Base-by-base conservation (phyloP, 2,888 invertebrate genomes). In the Keiferia lycopersicella region DNA sequence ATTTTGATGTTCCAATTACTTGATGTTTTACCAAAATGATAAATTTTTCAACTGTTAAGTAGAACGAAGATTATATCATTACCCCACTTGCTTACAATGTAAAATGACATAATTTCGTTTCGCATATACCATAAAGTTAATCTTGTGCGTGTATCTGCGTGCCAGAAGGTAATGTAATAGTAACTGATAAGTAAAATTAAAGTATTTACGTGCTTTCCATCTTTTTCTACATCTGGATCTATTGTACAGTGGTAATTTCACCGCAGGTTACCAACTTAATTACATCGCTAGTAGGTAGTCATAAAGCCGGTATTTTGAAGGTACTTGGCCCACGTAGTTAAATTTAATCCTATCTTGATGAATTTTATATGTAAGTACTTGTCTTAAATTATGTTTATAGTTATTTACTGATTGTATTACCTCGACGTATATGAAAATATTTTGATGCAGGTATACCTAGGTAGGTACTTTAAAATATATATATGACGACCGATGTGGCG, bases 21-120 rank as follows among this genome's bases (percentile, higher is more conserved):
- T n/a, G 8, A 16, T 16, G 30, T 34, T 60, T 45, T 30, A 60
- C 48, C 30, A 48, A 41, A 59, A 18, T 12, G 30, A n/a, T 14
- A 45, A 61, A 30, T 39, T 59, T 59, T 59, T 20, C 14, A 26
- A 45, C 48, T 20, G 16, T 45, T 22, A 22, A 45, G 60, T 48
- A 60, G 41, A 22, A 60, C 10, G 20, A 10, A 48, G 34, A 60
- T 45, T 60, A 41, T 60, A 48, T 45, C 41, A 45, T 60, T 60
- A 60, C 39, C 60, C 48, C 22, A 60, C 45, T 48, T 48, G 60
- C 45, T 26, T 26, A 56, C 56, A 26, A 60, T 60, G 41, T 59
- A 41, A 59, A 30, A 60, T 45, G 41, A 45, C 45, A 60, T 60
- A 60, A 45, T 60, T 45, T 59, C 18, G 20, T 60, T 45, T 59